Conservation (phyloP, 1,140 invertebrate genomes). For the Calephelis virginiensis region DNA sequence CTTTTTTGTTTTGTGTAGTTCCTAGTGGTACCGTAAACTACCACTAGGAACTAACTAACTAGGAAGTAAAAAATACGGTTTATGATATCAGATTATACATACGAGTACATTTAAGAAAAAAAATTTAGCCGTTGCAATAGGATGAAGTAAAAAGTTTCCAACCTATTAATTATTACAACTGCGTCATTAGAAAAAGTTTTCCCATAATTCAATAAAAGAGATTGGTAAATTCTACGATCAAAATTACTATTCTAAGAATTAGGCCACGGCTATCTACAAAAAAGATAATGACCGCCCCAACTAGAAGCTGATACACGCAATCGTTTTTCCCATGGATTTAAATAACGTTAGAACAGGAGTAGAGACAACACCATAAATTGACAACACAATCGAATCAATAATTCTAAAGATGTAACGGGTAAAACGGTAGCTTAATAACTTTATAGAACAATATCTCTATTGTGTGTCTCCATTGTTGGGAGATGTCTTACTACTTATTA, state of each 20-base stretch:
- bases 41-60: too few relatives aligned
- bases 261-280: conserved; percentile 16
- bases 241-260: conserved; percentile 23
- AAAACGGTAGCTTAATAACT: conserved; percentile 64
- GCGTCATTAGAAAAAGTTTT: neutral
- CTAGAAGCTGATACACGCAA: conserved; percentile 35
- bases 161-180: neutral
- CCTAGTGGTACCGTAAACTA: too few relatives aligned
- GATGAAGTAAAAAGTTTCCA: neutral
- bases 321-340: conserved; percentile 63
- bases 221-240: conserved; percentile 17
- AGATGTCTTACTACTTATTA: conserved; percentile 41
- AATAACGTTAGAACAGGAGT: conserved; percentile 50
- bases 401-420: conserved; percentile 58
- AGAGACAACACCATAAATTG: conserved; percentile 60
- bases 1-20: too few relatives aligned
- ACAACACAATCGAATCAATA: conserved; percentile 66
- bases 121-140: neutral
- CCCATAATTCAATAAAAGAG: conserved; percentile 13
- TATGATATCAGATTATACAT: too few relatives aligned
- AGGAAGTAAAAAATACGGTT: too few relatives aligned
- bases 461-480: conserved; percentile 50
- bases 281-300: conserved; percentile 26
- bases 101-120: too few relatives aligned
- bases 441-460: conserved; percentile 58